A percentile compares a stretch with the other conserved stretches of the same genome.
phyloP scores from a whole-genome alignment of 2,888 invertebrate genomes.

The Hipparchia semele region DNA sequence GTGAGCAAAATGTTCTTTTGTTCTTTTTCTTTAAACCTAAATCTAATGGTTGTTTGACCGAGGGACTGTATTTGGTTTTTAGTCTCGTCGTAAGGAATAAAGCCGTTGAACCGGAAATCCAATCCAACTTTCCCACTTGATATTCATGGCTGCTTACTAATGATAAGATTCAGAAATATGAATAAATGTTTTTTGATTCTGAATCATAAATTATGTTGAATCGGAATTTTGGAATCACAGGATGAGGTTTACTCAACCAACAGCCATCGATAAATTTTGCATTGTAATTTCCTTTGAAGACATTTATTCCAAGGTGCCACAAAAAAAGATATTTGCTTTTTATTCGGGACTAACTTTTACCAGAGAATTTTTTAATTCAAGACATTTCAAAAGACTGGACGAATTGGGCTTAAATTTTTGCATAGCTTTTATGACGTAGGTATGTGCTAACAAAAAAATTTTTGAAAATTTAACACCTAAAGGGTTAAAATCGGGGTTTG shows the following conservation, averaged over 20 bases:
- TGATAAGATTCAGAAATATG: constrained; percentile 9
- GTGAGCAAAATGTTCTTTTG: too few relatives aligned
- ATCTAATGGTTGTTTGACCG: too few relatives aligned
- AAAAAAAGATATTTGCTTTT: background rate
- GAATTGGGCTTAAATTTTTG: too few relatives aligned
- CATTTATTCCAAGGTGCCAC: too few relatives aligned
- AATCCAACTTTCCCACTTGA: constrained; percentile 7
- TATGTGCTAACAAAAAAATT: too few relatives aligned
- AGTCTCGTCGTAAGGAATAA: background rate
- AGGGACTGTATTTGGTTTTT: background rate
- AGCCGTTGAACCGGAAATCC: constrained; percentile 2
- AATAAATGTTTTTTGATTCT: constrained; percentile 9
- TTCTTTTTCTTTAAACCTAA: too few relatives aligned
- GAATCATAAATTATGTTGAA: constrained; percentile 11
- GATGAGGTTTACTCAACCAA: background rate
- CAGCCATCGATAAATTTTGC: background rate
- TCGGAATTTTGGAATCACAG: constrained; percentile 2
- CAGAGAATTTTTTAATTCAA: too few relatives aligned
- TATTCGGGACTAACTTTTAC: background rate
- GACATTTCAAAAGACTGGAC: too few relatives aligned
- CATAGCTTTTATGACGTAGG: too few relatives aligned
- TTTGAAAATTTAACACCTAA: too few relatives aligned
- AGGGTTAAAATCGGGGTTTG: too few relatives aligned
- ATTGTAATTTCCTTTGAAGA: background rate
- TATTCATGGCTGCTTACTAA: constrained; percentile 24